These are phyloP conservation scores for Microcebus tavaratra DNA, from an alignment of 2,113 vertebrate genomes.

Conservation along the genomic window DNA sequence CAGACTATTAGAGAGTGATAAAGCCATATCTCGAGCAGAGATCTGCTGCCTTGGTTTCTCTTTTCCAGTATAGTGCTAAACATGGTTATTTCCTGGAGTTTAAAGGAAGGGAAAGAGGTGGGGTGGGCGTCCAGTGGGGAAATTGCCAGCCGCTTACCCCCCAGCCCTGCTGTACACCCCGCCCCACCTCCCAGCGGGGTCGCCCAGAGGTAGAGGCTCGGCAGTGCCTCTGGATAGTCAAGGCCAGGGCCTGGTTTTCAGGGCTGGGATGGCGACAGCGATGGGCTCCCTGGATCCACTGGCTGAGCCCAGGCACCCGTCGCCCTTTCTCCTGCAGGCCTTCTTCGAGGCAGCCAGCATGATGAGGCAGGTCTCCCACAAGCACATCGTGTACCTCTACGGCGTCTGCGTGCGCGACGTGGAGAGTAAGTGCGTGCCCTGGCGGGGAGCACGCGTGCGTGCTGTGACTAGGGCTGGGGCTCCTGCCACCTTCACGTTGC, in stretches of 20 bases:
- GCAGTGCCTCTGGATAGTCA: neutral
- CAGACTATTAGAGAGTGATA: neutral
- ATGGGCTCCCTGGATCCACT: neutral
- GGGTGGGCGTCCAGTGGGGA: neutral
- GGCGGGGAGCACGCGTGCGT: accelerated
- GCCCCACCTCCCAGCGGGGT: neutral
- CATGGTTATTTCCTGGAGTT: neutral
- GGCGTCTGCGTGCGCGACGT: conserved; percentile 95
- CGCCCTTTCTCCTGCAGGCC: conserved; percentile 83
- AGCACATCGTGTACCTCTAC: conserved; percentile 96
- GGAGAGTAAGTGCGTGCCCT: conserved; percentile 90
- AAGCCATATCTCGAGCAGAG: neutral
- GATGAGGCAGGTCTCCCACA: conserved; percentile 98
- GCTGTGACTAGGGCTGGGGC: accelerated
- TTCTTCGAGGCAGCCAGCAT: conserved; percentile 98
- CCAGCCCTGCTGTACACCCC: neutral
- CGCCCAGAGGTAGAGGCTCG: neutral
- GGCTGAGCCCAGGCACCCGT: neutral
- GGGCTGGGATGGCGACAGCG: neutral
- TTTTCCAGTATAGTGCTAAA: neutral
- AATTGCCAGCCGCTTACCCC: neutral
- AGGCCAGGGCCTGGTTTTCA: neutral
- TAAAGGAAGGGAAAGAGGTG: neutral
- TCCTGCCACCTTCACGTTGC: neutral
- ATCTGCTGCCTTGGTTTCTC: neutral